A percentile compares a stretch with the other conserved stretches of the same genome.
Evolutionary conservation across 2,113 vertebrate genomes (phyloP).

Genomic region (Atlantisia rogersi): DNA sequence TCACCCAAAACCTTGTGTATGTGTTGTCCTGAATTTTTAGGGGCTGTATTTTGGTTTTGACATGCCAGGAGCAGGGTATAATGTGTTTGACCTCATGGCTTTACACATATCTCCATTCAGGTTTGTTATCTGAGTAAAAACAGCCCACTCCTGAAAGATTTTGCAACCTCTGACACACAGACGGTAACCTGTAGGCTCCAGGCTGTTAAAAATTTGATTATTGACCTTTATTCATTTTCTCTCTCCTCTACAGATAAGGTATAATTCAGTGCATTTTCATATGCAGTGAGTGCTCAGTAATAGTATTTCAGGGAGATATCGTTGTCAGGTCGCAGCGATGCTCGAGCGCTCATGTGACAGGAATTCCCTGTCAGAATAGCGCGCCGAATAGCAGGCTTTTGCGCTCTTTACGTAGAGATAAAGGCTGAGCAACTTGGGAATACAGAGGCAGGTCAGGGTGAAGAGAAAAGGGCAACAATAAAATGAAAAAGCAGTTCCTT

Average conservation of each 20-base stretch:
- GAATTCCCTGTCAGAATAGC: constrained; percentile 8
- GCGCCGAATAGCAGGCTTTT: constrained; percentile 4
- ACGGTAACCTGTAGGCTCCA: neutral
- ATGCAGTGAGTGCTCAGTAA: neutral
- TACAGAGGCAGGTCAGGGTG: constrained; percentile 63
- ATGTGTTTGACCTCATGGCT: neutral
- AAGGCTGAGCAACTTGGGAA: constrained; percentile 60
- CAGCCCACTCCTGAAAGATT: neutral
- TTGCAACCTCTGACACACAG: neutral
- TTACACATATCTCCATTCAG: neutral
- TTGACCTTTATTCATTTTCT: neutral
- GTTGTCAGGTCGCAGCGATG: neutral
- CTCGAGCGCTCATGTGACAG: neutral
- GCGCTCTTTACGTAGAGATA: constrained; percentile 51
- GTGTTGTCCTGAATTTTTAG: neutral
- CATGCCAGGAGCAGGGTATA: neutral
- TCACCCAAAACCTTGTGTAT: neutral
- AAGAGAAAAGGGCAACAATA: constrained; percentile 52
- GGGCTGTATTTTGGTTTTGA: neutral
- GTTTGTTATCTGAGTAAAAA: neutral
- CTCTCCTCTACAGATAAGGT: constrained; percentile 18
- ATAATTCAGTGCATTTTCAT: constrained; percentile 52
- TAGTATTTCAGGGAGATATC: constrained; percentile 27
- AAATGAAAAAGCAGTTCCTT: constrained; percentile 76
- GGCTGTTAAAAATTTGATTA: neutral